Base-by-base conservation (phyloP, 1,140 invertebrate species). In the Propsilocerus akamusi region DNA sequence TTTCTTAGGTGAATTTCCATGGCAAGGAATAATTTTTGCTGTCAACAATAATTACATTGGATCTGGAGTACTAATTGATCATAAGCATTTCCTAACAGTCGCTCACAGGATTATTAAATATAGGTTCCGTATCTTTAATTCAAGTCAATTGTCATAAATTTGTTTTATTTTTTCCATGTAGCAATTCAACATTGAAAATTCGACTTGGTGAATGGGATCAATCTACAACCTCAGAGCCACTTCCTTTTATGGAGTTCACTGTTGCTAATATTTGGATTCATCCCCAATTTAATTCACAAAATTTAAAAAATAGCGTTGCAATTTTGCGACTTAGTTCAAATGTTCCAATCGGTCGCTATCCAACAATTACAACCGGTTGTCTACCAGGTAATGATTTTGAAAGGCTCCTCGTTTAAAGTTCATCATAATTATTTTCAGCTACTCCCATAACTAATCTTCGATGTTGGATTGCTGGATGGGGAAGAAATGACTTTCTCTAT, bases 131-230 rank as follows among this genome's bases (percentile, higher is more conserved):
- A 47, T 17, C 5, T 17, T 5, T 25, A 17, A 11, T 17, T 47
- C 4, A 4, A 11, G 5, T 17, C 14, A 17, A 20, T n/a, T n/a
- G n/a, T n/a, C n/a, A n/a, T n/a, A n/a, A n/a, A n/a, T n/a, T n/a
- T n/a, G n/a, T n/a, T n/a, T n/a, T n/a, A n/a, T n/a, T n/a, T 41
- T 41, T 12, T 25, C 25, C 8, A 4, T 28, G 54, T 53, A 14
- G 41, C 41, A 1, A 57, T 50, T 20, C 14, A 58, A 3, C 34
- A 1, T 63, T 62, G 6, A 81, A 79, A 58, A 70, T 81, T 5
- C 71, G 79, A 32, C 58, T 83, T 1, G 81, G 81, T 0, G 80
- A 81, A 57, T 82, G 79, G 78, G 71, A 82, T 59, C 74, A 72
- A 0, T 64, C 66, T 12, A 68, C 64, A 0, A 73, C 71, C 1